Conservation (phyloP, 1,140 invertebrate species). For the Drosophila dunni region DNA sequence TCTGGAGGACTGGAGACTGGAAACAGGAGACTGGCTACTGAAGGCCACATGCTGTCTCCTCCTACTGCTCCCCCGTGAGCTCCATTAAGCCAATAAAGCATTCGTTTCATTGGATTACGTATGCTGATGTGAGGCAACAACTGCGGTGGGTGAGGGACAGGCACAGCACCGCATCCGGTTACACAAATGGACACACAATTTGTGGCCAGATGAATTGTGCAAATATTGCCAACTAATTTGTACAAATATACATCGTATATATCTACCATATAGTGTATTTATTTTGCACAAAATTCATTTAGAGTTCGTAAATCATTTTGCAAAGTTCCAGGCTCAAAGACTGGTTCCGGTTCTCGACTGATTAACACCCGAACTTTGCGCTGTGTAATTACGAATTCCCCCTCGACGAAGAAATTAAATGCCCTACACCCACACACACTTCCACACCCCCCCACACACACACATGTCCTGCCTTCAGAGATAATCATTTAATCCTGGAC, state of each 20-base stretch:
- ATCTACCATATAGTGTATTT: neutral
- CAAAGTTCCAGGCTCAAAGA: conserved; percentile 20
- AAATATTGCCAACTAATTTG: conserved; percentile 50
- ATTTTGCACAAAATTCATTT: conserved; percentile 48
- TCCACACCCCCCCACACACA: neutral
- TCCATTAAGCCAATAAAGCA: conserved; percentile 81
- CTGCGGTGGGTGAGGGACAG: neutral
- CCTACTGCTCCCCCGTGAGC: conserved; percentile 53
- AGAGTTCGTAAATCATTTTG: conserved; percentile 48
- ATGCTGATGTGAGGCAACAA: conserved; percentile 66
- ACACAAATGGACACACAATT: conserved; percentile 62
- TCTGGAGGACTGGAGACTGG: conserved; percentile 39
- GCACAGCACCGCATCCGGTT: conserved; percentile 56
- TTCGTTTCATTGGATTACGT: conserved; percentile 83
- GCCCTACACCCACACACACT: neutral
- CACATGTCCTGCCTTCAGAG: conserved; percentile 15
- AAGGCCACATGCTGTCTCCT: neutral
- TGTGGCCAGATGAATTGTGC: conserved; percentile 61
- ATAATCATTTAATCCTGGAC: conserved; percentile 78
- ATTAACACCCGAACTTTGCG: conserved; percentile 31
- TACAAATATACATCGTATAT: conserved; percentile 16
- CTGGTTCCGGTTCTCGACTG: conserved; percentile 23
- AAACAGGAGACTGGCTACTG: neutral
- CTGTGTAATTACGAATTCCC: conserved; percentile 46
- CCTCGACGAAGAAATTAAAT: neutral